Evolutionary conservation across 2,888 invertebrate genomes (phyloP).

Genomic region (Chrysolina americana): DNA sequence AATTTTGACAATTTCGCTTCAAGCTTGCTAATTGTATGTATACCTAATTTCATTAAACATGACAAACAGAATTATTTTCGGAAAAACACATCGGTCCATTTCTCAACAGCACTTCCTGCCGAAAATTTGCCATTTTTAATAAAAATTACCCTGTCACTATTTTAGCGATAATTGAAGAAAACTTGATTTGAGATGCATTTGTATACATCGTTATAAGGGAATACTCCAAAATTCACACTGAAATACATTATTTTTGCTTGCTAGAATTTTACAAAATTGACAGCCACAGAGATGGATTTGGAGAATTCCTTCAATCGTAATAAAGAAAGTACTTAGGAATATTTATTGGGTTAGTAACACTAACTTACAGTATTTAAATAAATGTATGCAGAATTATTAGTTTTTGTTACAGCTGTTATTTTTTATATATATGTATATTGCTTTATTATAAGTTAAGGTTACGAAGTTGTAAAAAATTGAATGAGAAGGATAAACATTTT

Average conservation of each 20-base stretch:
- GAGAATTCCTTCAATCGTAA: conserved; percentile 38
- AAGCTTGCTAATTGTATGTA: conserved; percentile 32
- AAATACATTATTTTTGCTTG: conserved; percentile 47
- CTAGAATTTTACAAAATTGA: conserved; percentile 41
- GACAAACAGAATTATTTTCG: conserved; percentile 19
- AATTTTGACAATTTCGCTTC: conserved; percentile 37
- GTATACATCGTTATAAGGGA: conserved; percentile 44
- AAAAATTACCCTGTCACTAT: conserved; percentile 32
- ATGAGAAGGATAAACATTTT: conserved; percentile 56
- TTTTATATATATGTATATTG: conserved; percentile 54
- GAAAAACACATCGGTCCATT: conserved; percentile 35
- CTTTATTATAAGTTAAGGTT: conserved; percentile 64
- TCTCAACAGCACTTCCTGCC: conserved; percentile 37
- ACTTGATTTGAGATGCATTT: conserved; percentile 50
- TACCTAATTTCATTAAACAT: neutral
- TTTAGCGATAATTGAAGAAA: conserved; percentile 36
- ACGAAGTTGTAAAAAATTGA: conserved; percentile 64
- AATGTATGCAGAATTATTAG: conserved; percentile 54
- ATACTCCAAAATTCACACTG: conserved; percentile 38
- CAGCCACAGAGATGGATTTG: conserved; percentile 28
- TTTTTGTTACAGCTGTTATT: conserved; percentile 61
- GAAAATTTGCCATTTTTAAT: conserved; percentile 45
- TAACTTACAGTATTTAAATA: conserved; percentile 57
- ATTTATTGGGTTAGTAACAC: conserved; percentile 49
- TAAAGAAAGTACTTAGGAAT: conserved; percentile 51